Conservation (phyloP, 2,113 vertebrate genomes). For the Aythya baeri region DNA sequence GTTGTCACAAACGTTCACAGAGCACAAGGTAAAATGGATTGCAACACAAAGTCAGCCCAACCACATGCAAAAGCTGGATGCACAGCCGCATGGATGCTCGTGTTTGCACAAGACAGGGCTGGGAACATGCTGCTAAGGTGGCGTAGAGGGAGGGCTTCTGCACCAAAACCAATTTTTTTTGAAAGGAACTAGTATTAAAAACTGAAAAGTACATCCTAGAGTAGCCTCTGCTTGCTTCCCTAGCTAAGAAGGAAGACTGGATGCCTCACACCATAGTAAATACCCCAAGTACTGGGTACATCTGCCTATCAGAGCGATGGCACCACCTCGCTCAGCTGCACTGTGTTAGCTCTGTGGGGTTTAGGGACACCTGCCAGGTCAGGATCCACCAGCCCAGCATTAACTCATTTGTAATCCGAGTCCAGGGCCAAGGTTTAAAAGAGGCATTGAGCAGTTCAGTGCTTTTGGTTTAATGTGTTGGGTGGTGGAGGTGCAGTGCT, state of each 20-base stretch:
- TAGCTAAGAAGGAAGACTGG: not conserved
- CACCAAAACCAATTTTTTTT: not conserved
- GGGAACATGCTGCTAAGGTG: fast-evolving
- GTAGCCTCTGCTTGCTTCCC: not conserved
- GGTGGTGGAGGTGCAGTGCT: not conserved
- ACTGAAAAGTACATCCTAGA: not conserved
- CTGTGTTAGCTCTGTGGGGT: not conserved
- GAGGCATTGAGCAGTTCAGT: not conserved
- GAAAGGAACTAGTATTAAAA: not conserved
- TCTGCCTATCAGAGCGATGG: not conserved
- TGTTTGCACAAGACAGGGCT: not conserved
- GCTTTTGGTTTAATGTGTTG: not conserved
- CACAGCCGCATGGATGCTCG: fast-evolving
- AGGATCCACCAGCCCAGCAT: not conserved
- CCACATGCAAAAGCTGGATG: not conserved
- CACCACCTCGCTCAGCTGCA: not conserved
- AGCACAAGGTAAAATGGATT: not conserved
- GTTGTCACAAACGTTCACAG: not conserved
- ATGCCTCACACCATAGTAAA: not conserved
- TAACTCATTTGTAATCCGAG: not conserved
- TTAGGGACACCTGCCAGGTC: not conserved
- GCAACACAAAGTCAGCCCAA: not conserved
- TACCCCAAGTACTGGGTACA: not conserved
- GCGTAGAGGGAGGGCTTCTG: not conserved
- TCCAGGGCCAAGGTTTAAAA: not conserved